Percentiles rank a stretch among this genome's conserved stretches.
These are phyloP conservation scores for Idaea biselata DNA, from an alignment of 2,888 invertebrate species.

Conservation along the genomic window DNA sequence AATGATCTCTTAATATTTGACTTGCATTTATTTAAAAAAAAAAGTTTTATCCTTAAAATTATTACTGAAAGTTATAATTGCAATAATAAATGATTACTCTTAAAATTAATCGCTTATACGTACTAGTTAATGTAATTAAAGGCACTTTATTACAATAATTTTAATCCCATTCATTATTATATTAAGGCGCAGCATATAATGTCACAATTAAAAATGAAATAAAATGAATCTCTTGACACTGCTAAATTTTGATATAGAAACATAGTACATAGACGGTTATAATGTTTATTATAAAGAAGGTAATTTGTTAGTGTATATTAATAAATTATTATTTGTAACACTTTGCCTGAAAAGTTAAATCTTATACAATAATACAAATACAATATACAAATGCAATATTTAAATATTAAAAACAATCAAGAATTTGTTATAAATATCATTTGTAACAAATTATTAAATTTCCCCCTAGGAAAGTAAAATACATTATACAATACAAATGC, in stretches of 20 bases:
- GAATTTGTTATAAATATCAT: neutral
- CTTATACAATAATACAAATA: slow-evolving; percentile 5
- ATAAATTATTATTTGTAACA: neutral
- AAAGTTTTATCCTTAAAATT: slow-evolving; percentile 42
- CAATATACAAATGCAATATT: slow-evolving; percentile 12
- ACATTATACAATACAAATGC: slow-evolving; percentile 11
- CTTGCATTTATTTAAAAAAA: slow-evolving; percentile 67
- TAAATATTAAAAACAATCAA: slow-evolving; percentile 5
- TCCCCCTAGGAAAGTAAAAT: slow-evolving; percentile 14
- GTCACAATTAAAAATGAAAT: slow-evolving; percentile 48
- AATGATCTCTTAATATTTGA: slow-evolving; percentile 70
- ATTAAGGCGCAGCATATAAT: slow-evolving; percentile 63
- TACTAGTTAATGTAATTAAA: slow-evolving; percentile 59
- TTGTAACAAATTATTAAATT: too few relatives aligned
- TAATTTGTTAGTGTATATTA: neutral
- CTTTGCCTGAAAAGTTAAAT: slow-evolving; percentile 5
- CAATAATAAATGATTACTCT: slow-evolving; percentile 58
- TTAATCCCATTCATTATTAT: slow-evolving; percentile 58
- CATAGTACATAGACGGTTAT: slow-evolving; percentile 51
- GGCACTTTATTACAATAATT: slow-evolving; percentile 60
- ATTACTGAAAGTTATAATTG: slow-evolving; percentile 45
- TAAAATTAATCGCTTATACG: slow-evolving; percentile 63
- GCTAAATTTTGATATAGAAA: slow-evolving; percentile 51
- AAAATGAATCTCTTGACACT: slow-evolving; percentile 57
- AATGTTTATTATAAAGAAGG: slow-evolving; percentile 37